Conservation (phyloP, 2,113 vertebrate species). For the Cebus imitator region DNA sequence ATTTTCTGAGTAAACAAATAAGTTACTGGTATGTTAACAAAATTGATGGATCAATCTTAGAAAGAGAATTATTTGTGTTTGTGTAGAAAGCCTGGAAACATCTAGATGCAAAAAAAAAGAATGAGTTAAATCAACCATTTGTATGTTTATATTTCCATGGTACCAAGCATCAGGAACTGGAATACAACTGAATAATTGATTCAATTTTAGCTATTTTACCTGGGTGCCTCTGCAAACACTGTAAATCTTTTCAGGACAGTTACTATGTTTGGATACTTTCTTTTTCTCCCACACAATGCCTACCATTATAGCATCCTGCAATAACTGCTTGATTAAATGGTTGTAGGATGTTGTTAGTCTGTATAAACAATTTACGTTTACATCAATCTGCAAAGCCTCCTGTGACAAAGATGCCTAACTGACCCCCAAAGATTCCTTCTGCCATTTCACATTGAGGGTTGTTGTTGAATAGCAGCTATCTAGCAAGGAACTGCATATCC, state of each 20-base stretch:
- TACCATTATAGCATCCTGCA: not conserved
- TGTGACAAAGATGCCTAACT: not conserved
- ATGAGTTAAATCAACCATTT: not conserved
- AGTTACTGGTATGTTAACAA: slow-evolving; percentile 4
- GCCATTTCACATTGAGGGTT: not conserved
- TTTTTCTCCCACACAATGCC: not conserved
- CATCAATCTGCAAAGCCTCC: not conserved
- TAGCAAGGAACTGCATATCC: not conserved
- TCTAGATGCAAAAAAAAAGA: not conserved
- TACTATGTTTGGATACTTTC: not conserved
- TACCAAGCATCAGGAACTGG: not conserved
- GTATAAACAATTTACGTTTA: not conserved
- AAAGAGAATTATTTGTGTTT: slow-evolving; percentile 31
- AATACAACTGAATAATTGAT: slow-evolving; percentile 9
- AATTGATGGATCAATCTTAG: not conserved
- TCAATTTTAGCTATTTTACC: slow-evolving; percentile 15
- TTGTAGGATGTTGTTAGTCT: not conserved
- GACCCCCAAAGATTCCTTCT: not conserved
- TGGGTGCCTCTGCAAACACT: not conserved
- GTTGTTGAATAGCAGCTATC: not conserved
- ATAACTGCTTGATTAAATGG: not conserved
- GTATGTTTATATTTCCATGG: not conserved
- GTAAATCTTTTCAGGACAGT: not conserved
- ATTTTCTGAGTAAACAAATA: slow-evolving; percentile 50
- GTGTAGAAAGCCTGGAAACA: not conserved